A percentile compares a stretch with the other conserved stretches of the same genome.
phyloP scores from a whole-genome alignment of 2,888 invertebrate species.

The Tortrix viridana region DNA sequence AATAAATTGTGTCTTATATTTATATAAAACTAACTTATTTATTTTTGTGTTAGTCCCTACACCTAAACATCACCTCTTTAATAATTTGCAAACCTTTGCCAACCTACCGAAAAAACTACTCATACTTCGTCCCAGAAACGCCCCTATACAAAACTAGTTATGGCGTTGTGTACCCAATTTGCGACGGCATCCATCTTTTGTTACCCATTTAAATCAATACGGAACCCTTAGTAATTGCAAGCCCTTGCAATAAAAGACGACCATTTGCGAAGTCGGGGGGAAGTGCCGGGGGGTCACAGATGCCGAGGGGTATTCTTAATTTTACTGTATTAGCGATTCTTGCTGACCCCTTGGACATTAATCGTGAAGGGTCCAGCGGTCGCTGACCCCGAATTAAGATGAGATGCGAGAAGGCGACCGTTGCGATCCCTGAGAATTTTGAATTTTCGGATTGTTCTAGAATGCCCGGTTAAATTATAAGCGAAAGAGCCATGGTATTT shows the following conservation, averaged over 20 bases:
- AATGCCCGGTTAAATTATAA: too few relatives aligned
- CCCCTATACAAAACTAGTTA: constrained; percentile 4
- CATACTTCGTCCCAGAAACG: not conserved
- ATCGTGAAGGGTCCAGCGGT: constrained; percentile 77
- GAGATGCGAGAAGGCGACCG: constrained; percentile 63
- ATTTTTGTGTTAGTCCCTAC: too few relatives aligned
- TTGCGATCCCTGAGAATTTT: constrained; percentile 41
- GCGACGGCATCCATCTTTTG: constrained; percentile 25
- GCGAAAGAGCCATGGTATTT: too few relatives aligned
- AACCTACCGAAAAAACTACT: too few relatives aligned
- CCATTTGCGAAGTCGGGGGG: constrained; percentile 30
- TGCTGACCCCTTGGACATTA: constrained; percentile 77
- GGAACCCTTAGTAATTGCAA: constrained; percentile 7
- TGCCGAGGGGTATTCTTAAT: constrained; percentile 79
- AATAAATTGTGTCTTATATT: too few relatives aligned
- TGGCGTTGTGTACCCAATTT: constrained; percentile 10
- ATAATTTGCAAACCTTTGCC: too few relatives aligned
- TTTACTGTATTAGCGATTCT: constrained; percentile 78
- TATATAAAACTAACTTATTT: too few relatives aligned
- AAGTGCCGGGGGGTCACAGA: constrained; percentile 62
- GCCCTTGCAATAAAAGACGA: constrained; percentile 34
- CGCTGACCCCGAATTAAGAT: constrained; percentile 77
- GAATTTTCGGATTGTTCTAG: constrained; percentile 8
- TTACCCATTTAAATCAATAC: constrained; percentile 32
- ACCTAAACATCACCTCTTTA: too few relatives aligned